A percentile compares a stretch with the other conserved stretches of the same genome.
Conservation (phyloP, 2,113 vertebrate genomes). For the Epinephelus cyanopodus region DNA sequence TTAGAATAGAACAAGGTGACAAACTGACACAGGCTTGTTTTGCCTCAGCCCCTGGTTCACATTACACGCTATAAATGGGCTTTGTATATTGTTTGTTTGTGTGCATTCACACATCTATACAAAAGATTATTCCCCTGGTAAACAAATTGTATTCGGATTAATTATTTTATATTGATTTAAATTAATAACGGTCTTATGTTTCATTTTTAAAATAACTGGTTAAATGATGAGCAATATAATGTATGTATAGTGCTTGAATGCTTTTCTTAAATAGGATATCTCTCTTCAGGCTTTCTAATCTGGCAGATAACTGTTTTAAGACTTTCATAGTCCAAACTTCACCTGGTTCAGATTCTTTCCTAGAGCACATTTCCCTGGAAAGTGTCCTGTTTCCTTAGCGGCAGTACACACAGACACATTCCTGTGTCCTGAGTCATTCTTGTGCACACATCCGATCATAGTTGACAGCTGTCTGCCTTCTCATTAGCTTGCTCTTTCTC, state of each 20-base stretch:
- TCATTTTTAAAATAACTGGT: background rate
- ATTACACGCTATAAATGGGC: conserved; percentile 26
- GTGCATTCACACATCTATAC: background rate
- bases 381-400: conserved; percentile 34
- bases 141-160: background rate
- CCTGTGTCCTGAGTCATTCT: conserved; percentile 46
- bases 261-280: background rate
- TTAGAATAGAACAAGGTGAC: conserved; percentile 74
- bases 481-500: conserved; percentile 55
- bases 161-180: background rate
- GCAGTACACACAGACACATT: conserved; percentile 50
- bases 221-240: background rate
- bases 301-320: background rate
- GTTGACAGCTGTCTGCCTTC: conserved; percentile 70
- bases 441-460: conserved; percentile 36
- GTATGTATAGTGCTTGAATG: accelerated
- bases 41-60: conserved; percentile 31
- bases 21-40: conserved; percentile 56
- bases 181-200: background rate
- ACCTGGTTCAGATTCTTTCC: conserved; percentile 35
- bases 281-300: background rate
- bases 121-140: background rate
- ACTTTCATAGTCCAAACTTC: conserved; percentile 2
- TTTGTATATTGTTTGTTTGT: conserved; percentile 10
- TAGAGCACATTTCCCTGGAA: conserved; percentile 31